phyloP scores from a whole-genome alignment of 2,888 invertebrate genomes.

The Prosapia bicincta region DNA sequence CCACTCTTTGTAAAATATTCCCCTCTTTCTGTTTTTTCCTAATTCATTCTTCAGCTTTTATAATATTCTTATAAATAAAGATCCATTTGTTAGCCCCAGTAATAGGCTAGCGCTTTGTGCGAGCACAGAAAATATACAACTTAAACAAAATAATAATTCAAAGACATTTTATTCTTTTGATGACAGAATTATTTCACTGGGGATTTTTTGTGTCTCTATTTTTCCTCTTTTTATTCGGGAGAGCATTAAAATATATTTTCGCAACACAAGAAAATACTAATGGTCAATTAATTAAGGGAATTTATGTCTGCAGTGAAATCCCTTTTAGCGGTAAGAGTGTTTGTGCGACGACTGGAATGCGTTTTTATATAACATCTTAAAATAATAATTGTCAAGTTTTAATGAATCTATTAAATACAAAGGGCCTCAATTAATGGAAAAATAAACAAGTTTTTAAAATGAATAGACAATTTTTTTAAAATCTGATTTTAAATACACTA shows the following conservation, averaged over 20 bases:
- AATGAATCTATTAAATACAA: too few relatives aligned
- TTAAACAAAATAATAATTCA: conserved; percentile 21
- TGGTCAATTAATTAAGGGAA: background rate
- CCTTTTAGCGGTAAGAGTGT: background rate
- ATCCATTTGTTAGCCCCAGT: conserved; percentile 19
- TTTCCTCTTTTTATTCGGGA: background rate
- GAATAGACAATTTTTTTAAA: too few relatives aligned
- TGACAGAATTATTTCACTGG: background rate
- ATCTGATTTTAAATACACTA: too few relatives aligned
- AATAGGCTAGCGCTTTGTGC: background rate
- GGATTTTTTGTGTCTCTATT: background rate
- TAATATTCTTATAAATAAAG: conserved; percentile 23
- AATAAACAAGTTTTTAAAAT: too few relatives aligned
- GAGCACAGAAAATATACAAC: background rate
- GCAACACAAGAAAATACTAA: background rate
- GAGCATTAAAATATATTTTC: background rate
- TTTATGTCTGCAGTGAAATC: background rate
- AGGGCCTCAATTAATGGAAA: too few relatives aligned
- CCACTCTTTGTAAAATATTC: background rate
- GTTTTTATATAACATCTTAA: too few relatives aligned
- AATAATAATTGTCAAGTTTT: too few relatives aligned
- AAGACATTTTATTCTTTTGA: conserved; percentile 25
- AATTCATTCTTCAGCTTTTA: conserved; percentile 19
- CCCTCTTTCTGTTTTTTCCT: conserved; percentile 18
- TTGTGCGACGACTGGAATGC: background rate